Base-by-base conservation (phyloP, 2,113 vertebrate genomes). In the Podiceps cristatus region DNA sequence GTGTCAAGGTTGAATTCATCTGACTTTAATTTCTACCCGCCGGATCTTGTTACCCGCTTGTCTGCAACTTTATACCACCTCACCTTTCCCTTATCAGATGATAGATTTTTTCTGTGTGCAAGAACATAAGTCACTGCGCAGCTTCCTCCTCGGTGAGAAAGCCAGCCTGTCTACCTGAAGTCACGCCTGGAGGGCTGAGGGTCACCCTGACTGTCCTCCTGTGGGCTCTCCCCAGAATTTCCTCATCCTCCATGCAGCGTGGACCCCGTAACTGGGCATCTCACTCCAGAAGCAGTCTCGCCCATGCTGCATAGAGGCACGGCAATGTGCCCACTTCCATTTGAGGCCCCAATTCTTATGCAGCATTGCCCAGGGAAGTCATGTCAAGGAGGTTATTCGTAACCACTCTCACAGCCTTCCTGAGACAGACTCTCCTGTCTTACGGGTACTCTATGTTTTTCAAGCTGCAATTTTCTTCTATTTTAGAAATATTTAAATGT, bases 321-420 rank as follows among this genome's bases (percentile, higher is more conserved):
- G 0, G 13, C 29, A 37, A 13, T 0, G 0, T 24, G 25, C 16
- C 50, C 59, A 20, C 20, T 50, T 56, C 69, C 59, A 13, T 42
- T 56, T n/a, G 53, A 31, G n/a, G 27, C 10, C 37, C 29, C 35
- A 60, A 29, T 75, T 35, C 60, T 66, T 45, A 23, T 17, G 29
- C 52, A 79, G 13, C 24, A 2, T 12, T 40, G 25, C 11, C 52
- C 31, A 66, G 66, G 49, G 31, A 76, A 73, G 40, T 7, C 2
- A 0, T n/a, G 22, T 17, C 5, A 0, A 80, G 63, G 19, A 80
- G 23, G 17, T 56, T 56, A 5, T 25, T 71, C 80, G 45, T 35
- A 74, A 37, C 56, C 24, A 20, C 10, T n/a, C 50, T 66, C 55
- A 37, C 3, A 13, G 12, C 17, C 53, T 91, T 67, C 31, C 42